Evolutionary conservation across 2,888 invertebrate species (phyloP), one percentile per base, ranked within the genome.

Genomic region (Acrocera orbiculus): DNA sequence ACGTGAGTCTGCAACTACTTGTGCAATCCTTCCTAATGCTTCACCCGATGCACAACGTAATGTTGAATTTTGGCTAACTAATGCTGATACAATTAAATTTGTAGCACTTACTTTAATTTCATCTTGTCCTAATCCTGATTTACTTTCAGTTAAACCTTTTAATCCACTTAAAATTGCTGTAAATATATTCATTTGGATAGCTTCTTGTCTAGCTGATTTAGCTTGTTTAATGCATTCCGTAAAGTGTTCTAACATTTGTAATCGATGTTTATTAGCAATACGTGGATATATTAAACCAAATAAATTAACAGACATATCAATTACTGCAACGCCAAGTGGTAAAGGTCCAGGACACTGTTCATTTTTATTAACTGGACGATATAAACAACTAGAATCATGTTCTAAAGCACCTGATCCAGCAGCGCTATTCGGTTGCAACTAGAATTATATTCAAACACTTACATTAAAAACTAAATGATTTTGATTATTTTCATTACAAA

Each of bases 171-270:
- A 61, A 16, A 96, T 63, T 0, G 95, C 92, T 1, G 93, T 89
- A 55, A 93, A 89, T 33, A 96, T 83, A 57, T 98, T 98, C 64
- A 93, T 81, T 58, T 95, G 93, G 13, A 82, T 81, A 1, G 93
- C 93, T 56, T 95, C 93, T 50, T 92, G 92, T 9, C 93, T 70
- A 0, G 78, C 74, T 9, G 87, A 87, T 53, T 93, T 93, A 0
- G 90, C 86, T 53, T 89, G 85, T 47, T 78, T 77, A 46, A 95
- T 86, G 54, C 92, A 93, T 54, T 95, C 95, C 15, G 76, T 73
- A 54, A 98, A 98, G 54, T 98, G 96, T 44, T 93, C 89, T 32
- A 98, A 63, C 81, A 99, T 92, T 65, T 98, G 96, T 35, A 93
- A 70, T 31, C 93, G 75, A 61, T 98, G 96, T 53, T 96, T 98